Conservation (phyloP, 2,888 invertebrate genomes). For the Andrena bucephala region DNA sequence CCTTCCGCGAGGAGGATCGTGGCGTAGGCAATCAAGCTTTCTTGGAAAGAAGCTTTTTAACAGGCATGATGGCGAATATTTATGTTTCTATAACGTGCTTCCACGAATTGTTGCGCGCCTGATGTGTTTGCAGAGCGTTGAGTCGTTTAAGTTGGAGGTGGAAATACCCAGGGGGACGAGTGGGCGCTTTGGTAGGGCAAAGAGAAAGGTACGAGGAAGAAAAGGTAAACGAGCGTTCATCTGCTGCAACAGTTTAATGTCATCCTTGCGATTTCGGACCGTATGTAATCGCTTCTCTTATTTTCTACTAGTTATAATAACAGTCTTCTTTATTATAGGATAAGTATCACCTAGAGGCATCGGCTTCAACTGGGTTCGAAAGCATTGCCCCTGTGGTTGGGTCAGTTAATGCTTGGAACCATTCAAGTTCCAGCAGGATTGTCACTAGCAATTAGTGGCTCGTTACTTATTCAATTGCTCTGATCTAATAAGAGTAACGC, state of each 20-base stretch:
- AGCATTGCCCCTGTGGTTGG: no score
- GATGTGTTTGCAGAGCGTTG: background rate
- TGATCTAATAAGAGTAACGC: no score
- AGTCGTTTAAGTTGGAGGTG: background rate
- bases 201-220: constrained; percentile 26
- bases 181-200: background rate
- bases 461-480: no score
- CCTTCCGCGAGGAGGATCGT: background rate
- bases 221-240: constrained; percentile 11
- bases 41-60: background rate
- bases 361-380: background rate
- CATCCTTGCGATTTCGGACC: constrained; percentile 43
- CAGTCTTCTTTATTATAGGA: constrained; percentile 10
- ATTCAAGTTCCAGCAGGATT: no score
- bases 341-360: background rate
- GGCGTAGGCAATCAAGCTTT: background rate
- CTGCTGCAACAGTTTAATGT: constrained; percentile 57
- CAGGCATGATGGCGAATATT: background rate
- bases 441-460: no score
- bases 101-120: background rate
- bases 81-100: background rate
- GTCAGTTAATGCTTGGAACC: no score
- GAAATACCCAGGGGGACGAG: background rate
- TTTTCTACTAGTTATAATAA: constrained; percentile 18
- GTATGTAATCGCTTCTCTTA: constrained; percentile 24